A percentile compares a stretch with the other conserved stretches of the same genome.
Conservation (phyloP, 2,113 vertebrate species). For the Pollachius pollachius region DNA sequence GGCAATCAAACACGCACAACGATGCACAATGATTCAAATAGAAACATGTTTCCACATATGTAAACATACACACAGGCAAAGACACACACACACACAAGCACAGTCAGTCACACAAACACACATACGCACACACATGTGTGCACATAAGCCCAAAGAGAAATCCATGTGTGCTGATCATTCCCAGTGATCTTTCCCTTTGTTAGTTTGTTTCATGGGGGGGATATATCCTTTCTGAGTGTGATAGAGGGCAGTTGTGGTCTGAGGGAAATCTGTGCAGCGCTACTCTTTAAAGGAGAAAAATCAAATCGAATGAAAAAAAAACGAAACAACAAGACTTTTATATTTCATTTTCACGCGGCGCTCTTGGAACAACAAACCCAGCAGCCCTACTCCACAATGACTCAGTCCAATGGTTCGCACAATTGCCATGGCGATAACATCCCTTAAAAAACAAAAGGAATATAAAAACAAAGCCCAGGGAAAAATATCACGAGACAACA, state of each 20-base stretch:
- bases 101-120: constrained; percentile 17
- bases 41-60: too few relatives aligned
- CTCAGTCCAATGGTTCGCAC: constrained; percentile 63
- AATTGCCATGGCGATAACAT: constrained; percentile 57
- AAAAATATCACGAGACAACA: constrained; percentile 42
- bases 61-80: too few relatives aligned
- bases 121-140: constrained; percentile 27
- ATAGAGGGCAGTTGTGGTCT: constrained; percentile 54
- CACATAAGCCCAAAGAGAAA: background rate
- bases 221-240: constrained; percentile 30
- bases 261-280: constrained; percentile 24
- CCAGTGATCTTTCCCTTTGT: constrained; percentile 48
- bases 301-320: constrained; percentile 57
- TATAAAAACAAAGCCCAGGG: constrained; percentile 15
- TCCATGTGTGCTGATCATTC: background rate
- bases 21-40: too few relatives aligned
- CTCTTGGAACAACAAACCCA: constrained; percentile 36
- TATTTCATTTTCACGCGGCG: background rate
- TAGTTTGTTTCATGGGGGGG: constrained; percentile 22
- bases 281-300: constrained; percentile 52
- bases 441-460: constrained; percentile 17
- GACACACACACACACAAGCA: too few relatives aligned
- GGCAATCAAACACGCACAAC: too few relatives aligned
- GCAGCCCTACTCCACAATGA: constrained; percentile 63
- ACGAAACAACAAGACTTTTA: constrained; percentile 52